A percentile compares a stretch with the other conserved stretches of the same genome.
Conservation (phyloP, 1,140 invertebrate genomes). For the Heterodera carotae region DNA sequence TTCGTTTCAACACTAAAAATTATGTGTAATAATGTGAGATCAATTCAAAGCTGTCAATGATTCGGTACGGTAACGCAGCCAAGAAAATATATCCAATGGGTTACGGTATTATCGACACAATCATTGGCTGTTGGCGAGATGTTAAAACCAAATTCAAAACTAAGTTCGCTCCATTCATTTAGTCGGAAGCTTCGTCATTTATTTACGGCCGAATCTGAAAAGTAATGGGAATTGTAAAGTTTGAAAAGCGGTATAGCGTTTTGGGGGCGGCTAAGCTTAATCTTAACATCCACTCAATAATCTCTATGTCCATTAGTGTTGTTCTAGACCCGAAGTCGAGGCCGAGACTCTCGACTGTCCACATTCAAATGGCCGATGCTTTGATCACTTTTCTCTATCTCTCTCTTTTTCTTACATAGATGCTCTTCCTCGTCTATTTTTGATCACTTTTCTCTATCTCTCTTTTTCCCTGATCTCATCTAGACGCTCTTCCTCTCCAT, state of each 20-base stretch:
- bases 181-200: background rate
- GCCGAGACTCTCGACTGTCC: no score
- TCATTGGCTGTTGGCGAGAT: background rate
- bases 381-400: no score
- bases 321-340: no score
- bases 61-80: background rate
- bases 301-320: no score
- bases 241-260: background rate
- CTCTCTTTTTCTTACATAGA: no score
- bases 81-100: background rate
- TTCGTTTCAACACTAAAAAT: no score
- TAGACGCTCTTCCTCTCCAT: no score
- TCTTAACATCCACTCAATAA: no score
- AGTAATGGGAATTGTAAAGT: background rate
- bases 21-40: no score
- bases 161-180: background rate
- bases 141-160: background rate
- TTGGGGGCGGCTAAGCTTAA: no score
- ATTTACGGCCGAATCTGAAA: slow-evolving; percentile 12
- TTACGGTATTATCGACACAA: background rate
- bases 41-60: background rate
- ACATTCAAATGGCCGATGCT: no score
- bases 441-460: background rate
- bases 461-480: slow-evolving; percentile 35
- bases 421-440: no score